Percentiles rank a stretch among this genome's conserved stretches.
Conservation (phyloP, 2,888 invertebrate species). For the Drosophila kanekoi region DNA sequence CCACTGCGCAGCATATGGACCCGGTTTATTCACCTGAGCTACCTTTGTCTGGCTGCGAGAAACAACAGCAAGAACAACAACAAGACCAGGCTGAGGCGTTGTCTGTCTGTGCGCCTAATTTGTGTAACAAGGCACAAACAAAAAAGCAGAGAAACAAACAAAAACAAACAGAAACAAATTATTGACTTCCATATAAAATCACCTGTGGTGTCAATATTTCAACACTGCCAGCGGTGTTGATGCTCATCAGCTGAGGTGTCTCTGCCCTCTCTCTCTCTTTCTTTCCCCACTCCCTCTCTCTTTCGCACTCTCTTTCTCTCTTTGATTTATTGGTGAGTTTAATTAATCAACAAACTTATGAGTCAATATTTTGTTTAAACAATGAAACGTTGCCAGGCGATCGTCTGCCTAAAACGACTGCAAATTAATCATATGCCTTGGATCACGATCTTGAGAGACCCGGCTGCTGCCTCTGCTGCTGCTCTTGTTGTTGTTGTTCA, state of each 20-base stretch:
- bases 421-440: slow-evolving; percentile 73
- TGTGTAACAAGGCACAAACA: slow-evolving; percentile 56
- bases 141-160: slow-evolving; percentile 17
- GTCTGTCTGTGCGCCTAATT: slow-evolving; percentile 40
- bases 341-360: slow-evolving; percentile 78
- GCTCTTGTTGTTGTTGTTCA: slow-evolving; percentile 7
- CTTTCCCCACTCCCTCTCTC: neutral
- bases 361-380: slow-evolving; percentile 76
- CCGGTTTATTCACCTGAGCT: slow-evolving; percentile 36
- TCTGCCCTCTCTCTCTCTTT: slow-evolving; percentile 12
- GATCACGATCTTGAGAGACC: slow-evolving; percentile 57
- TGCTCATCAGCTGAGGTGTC: slow-evolving; percentile 64
- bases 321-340: slow-evolving; percentile 77
- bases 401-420: slow-evolving; percentile 64
- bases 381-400: slow-evolving; percentile 47
- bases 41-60: slow-evolving; percentile 29
- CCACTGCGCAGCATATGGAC: slow-evolving; percentile 6
- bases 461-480: slow-evolving; percentile 28
- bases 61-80: neutral
- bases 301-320: slow-evolving; percentile 11
- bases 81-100: slow-evolving; percentile 1
- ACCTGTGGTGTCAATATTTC: slow-evolving; percentile 82
- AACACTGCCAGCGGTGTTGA: slow-evolving; percentile 81
- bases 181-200: slow-evolving; percentile 76
- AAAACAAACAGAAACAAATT: slow-evolving; percentile 29